Conservation (phyloP, 2,113 vertebrate species). For the Solea senegalensis region DNA sequence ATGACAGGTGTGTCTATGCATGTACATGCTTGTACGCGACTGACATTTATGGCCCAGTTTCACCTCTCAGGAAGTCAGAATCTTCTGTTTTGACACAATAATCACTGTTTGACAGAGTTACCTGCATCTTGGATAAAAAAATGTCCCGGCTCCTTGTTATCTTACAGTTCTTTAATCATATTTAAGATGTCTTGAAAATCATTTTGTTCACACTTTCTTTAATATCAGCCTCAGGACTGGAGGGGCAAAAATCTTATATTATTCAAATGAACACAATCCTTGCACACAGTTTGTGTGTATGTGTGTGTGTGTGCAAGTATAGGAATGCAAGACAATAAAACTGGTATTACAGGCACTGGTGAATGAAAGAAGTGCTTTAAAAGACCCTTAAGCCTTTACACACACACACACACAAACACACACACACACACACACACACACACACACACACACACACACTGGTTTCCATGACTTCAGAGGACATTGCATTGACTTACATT, state of each 20-base stretch:
- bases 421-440: slow-evolving; percentile 16
- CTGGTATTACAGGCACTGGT: slow-evolving; percentile 36
- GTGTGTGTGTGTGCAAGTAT: not conserved
- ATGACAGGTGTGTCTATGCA: slow-evolving; percentile 2
- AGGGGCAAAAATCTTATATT: not conserved
- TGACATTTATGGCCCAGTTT: not conserved
- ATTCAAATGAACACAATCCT: not conserved
- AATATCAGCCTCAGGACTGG: not conserved
- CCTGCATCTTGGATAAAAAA: not conserved
- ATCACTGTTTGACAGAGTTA: not conserved
- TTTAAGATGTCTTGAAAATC: not conserved
- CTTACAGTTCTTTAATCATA: not conserved
- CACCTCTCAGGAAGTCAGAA: not conserved
- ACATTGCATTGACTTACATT: no score
- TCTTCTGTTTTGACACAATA: not conserved
- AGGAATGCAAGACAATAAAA: slow-evolving; percentile 32
- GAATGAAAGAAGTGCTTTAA: slow-evolving; percentile 22
- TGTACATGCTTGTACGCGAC: slow-evolving; percentile 14
- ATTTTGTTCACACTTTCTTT: not conserved
- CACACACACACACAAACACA: slow-evolving; percentile 13
- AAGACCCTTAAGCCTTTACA: slow-evolving; percentile 22
- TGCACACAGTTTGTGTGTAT: not conserved
- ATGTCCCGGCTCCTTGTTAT: not conserved
- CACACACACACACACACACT: slow-evolving; percentile 16
- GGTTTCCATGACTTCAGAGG: no score